Evolutionary conservation across 1,140 invertebrate genomes (phyloP).

Genomic region (Formica selysi): DNA sequence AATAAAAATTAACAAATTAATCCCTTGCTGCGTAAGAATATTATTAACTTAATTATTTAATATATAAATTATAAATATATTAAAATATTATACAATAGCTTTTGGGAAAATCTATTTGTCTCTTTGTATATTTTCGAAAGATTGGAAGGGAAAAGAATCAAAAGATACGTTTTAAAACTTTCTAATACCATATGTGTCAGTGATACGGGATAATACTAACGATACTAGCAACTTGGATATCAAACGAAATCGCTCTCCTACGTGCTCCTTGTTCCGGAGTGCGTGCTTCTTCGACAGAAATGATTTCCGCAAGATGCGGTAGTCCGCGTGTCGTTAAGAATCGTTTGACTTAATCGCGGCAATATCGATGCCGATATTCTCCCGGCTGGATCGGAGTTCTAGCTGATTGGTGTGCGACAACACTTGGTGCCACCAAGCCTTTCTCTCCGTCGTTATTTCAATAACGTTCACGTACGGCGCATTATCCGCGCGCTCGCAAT

Average conservation of each 20-base stretch:
- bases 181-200: conserved; percentile 30
- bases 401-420: not conserved
- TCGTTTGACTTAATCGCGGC: conserved; percentile 19
- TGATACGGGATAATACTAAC: conserved; percentile 25
- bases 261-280: conserved; percentile 28
- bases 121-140: not conserved
- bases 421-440: not conserved
- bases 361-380: conserved; percentile 12
- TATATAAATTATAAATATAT: not conserved
- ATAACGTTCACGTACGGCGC: conserved; percentile 54
- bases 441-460: conserved; percentile 53
- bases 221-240: conserved; percentile 13
- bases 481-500: conserved; percentile 71
- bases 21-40: not conserved
- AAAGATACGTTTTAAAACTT: not conserved
- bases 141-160: not conserved
- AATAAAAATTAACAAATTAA: too few species aligned
- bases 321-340: not conserved
- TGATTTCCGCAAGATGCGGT: conserved; percentile 22
- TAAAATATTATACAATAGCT: not conserved
- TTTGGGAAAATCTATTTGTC: not conserved
- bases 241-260: conserved; percentile 18
- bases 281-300: conserved; percentile 1
- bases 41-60: not conserved
- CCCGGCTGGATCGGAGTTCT: not conserved